Evolutionary conservation across 2,888 invertebrate genomes (phyloP).

Genomic region (Meiosimyza platycephala): DNA sequence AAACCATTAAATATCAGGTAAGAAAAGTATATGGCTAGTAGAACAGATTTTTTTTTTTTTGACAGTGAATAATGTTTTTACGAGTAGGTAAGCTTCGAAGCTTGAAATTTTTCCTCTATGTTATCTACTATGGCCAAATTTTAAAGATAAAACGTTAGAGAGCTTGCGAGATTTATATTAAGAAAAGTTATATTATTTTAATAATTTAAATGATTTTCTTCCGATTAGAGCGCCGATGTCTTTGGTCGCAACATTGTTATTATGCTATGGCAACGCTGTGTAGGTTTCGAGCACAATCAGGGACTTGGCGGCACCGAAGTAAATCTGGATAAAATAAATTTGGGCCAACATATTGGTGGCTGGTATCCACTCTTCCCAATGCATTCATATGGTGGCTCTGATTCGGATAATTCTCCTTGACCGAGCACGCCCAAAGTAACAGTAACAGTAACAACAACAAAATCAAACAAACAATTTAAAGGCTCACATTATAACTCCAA

Average conservation of each 20-base stretch:
- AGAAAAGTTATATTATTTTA: too few species aligned
- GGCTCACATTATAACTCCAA: constrained; percentile 43
- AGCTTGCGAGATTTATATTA: too few species aligned
- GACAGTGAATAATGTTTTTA: too few species aligned
- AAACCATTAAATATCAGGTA: constrained; percentile 86
- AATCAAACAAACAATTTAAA: constrained; percentile 14
- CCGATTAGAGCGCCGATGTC: constrained; percentile 75
- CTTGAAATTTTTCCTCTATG: too few species aligned
- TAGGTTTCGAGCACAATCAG: constrained; percentile 87
- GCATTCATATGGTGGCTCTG: constrained; percentile 81
- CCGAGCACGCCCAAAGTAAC: constrained; percentile 58
- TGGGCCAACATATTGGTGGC: constrained; percentile 84
- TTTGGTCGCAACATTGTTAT: constrained; percentile 86
- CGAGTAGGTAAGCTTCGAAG: too few species aligned
- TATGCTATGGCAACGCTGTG: constrained; percentile 92
- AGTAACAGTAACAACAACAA: constrained; percentile 33
- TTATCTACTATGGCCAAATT: too few species aligned
- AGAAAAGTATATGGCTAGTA: constrained; percentile 30
- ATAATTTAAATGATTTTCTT: neutral
- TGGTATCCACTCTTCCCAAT: constrained; percentile 95
- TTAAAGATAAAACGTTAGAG: too few species aligned
- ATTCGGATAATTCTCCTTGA: constrained; percentile 68
- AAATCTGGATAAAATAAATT: constrained; percentile 79
- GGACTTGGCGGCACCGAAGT: constrained; percentile 88
- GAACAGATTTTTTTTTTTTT: too few species aligned